Evolutionary conservation across 2,797 vertebrate species (phyloP).

Genomic region (Pangasius krempfi): DNA sequence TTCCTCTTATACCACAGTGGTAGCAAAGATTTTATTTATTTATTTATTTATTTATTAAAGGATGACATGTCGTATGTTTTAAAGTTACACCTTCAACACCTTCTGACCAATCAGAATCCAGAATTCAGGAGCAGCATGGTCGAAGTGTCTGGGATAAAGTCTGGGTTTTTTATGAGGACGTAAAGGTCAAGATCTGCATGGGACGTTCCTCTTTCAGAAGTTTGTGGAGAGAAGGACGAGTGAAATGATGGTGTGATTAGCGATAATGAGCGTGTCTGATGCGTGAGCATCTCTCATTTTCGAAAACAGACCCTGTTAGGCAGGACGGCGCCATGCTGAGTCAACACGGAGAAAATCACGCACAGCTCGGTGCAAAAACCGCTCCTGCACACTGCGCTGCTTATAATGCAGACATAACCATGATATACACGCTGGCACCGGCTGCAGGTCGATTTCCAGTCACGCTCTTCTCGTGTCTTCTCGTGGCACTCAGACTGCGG

Average conservation of each 20-base stretch:
- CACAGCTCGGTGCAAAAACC: background rate
- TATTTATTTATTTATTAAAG: too few relatives aligned
- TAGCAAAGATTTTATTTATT: too few relatives aligned
- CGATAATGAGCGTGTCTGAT: background rate
- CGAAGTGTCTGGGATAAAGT: background rate
- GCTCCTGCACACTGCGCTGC: background rate
- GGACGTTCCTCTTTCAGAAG: background rate
- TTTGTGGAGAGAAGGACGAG: background rate
- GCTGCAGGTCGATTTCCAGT: background rate
- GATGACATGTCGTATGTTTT: too few relatives aligned
- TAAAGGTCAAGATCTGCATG: background rate
- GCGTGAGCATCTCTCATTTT: conserved; percentile 30
- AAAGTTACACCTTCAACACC: too few relatives aligned
- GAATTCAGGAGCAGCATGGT: too few relatives aligned
- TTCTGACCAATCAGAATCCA: background rate
- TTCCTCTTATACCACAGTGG: background rate
- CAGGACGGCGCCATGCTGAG: background rate
- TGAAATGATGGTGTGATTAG: background rate
- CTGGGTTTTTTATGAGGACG: background rate
- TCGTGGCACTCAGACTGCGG: background rate
- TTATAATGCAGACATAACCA: background rate
- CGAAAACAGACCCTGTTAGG: conserved; percentile 27
- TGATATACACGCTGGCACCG: background rate
- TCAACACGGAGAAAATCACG: background rate
- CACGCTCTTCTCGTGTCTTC: background rate